A percentile compares a stretch with the other conserved stretches of the same genome.
Evolutionary conservation across 92 coral and sea anemone genomes (phyloP).

Genomic region (Blastomussa wellsi): DNA sequence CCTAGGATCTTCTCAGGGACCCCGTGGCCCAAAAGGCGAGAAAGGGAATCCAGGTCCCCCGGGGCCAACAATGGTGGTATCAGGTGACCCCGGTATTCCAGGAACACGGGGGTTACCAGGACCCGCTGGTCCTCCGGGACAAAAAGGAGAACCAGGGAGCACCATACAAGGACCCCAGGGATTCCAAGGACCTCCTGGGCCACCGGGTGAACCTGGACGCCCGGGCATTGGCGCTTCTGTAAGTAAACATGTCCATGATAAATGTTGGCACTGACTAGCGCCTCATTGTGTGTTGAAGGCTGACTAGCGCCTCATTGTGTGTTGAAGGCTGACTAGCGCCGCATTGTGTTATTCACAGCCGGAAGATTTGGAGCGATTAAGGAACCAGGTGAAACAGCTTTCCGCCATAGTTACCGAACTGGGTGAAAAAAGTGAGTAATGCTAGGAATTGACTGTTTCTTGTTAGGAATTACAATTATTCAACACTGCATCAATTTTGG

Average conservation of each 20-base stretch:
- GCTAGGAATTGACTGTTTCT: neutral
- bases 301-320: neutral
- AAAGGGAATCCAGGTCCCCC: slow-evolving; percentile 27
- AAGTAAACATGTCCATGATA: neutral
- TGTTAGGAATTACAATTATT: neutral
- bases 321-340: neutral
- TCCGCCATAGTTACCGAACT: slow-evolving; percentile 23
- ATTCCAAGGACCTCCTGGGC: slow-evolving; percentile 46
- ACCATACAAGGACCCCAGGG: slow-evolving; percentile 28
- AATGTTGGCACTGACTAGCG: neutral
- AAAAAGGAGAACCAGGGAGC: slow-evolving; percentile 29
- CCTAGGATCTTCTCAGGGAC: slow-evolving; percentile 22
- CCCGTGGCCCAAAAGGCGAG: slow-evolving; percentile 27
- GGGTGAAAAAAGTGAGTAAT: slow-evolving; percentile 26
- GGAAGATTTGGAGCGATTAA: slow-evolving; percentile 24
- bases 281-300: neutral
- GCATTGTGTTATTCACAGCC: slow-evolving; percentile 11
- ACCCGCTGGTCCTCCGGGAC: slow-evolving; percentile 43
- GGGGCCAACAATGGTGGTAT: slow-evolving; percentile 25
- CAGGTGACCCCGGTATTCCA: slow-evolving; percentile 23
- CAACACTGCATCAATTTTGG: neutral
- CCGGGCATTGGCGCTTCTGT: slow-evolving; percentile 40
- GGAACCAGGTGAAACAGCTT: slow-evolving; percentile 15
- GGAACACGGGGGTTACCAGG: slow-evolving; percentile 36
- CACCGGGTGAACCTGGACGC: slow-evolving; percentile 41